These are phyloP conservation scores for Anaspis maculata DNA, from an alignment of 2,888 invertebrate genomes.

Conservation along the genomic window DNA sequence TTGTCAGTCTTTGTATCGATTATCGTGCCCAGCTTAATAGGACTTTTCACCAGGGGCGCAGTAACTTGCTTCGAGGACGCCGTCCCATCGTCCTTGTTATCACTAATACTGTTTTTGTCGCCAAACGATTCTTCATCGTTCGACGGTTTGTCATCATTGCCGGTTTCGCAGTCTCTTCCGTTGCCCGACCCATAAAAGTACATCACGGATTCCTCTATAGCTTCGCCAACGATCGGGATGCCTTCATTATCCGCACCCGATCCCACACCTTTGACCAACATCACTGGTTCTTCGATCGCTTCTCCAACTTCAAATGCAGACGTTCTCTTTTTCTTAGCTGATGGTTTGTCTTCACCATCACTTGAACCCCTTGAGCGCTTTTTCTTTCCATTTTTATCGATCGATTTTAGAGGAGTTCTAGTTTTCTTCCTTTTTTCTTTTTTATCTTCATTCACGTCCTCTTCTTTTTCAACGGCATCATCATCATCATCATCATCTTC, in stretches of 20 bases:
- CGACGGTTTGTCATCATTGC: constrained; percentile 47
- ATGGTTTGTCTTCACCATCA: no score
- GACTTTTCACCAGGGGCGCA: constrained; percentile 17
- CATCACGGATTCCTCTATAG: constrained; percentile 64
- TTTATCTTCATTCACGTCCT: no score
- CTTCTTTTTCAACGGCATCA: constrained; percentile 8
- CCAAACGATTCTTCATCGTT: constrained; percentile 3
- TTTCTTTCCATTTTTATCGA: constrained; percentile 7
- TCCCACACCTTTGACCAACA: constrained; percentile 63
- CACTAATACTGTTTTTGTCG: constrained; percentile 19
- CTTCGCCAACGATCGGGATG: constrained; percentile 50
- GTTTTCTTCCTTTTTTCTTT: constrained; percentile 24
- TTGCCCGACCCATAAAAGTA: constrained; percentile 63
- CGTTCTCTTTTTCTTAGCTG: no score
- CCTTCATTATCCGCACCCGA: constrained; percentile 51
- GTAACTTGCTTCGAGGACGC: constrained; percentile 21
- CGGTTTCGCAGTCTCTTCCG: constrained; percentile 65
- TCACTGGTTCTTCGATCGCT: constrained; percentile 64
- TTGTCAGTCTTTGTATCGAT: constrained; percentile 31
- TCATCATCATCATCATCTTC: constrained; percentile 21
- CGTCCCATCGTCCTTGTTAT: constrained; percentile 16
- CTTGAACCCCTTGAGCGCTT: no score
- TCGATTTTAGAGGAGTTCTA: no score
- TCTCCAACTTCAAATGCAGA: constrained; percentile 49
- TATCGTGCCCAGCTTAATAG: constrained; percentile 28